A percentile compares a stretch with the other conserved stretches of the same genome.
Conservation (phyloP, 2,797 vertebrate genomes). For the Poeciliopsis gracilis region DNA sequence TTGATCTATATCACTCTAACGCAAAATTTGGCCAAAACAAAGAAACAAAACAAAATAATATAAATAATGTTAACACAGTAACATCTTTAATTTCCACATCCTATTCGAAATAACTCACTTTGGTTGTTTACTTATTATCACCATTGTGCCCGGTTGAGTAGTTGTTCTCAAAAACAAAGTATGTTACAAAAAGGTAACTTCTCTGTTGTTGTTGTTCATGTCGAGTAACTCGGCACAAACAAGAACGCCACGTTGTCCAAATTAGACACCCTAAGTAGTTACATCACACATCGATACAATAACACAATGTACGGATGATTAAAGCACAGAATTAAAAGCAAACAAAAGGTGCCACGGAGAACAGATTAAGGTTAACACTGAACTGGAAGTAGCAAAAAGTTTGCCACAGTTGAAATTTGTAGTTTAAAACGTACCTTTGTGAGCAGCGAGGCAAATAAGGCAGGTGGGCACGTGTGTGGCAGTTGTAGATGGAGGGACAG, state of each 20-base stretch:
- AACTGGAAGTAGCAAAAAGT: neutral
- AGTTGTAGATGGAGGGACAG: slow-evolving; percentile 25
- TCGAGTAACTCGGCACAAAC: neutral
- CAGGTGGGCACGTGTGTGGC: neutral
- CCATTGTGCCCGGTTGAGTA: neutral
- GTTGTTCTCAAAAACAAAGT: neutral
- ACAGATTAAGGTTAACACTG: neutral
- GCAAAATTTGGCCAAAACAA: neutral
- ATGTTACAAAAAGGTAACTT: neutral
- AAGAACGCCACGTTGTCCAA: neutral
- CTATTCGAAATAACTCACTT: neutral
- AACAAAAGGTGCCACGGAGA: accelerated
- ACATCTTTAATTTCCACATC: neutral
- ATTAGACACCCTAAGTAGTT: neutral
- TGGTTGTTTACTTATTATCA: neutral
- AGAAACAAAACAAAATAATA: too few relatives aligned
- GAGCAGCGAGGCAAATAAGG: neutral
- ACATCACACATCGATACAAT: neutral
- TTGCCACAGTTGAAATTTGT: neutral
- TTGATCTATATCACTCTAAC: neutral
- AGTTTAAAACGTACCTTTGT: slow-evolving; percentile 53
- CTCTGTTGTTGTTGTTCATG: neutral
- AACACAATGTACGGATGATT: neutral
- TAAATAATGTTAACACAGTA: neutral
- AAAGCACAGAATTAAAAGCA: neutral